Evolutionary conservation across 1,140 invertebrate species (phyloP), one percentile per base, ranked within the genome.

Genomic region (Odontomachus brunneus): DNA sequence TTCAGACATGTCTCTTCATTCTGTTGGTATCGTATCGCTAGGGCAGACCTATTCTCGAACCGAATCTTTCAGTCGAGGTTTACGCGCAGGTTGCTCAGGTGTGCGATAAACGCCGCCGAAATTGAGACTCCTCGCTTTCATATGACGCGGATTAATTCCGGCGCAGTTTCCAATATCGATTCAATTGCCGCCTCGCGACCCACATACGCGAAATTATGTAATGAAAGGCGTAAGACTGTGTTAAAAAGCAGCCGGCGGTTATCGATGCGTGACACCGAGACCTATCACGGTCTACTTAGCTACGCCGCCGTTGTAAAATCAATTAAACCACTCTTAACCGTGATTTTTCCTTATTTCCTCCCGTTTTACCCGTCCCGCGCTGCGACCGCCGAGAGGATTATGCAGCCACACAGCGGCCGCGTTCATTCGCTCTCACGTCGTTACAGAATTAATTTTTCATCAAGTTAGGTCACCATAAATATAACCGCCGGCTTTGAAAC

Each of bases 181-280:
- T 72, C 82, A 63, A 66, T 82, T 76, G 19, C 75, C 38, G 82
- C 24, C 38, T 80, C 51, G 66, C 66, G 66, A 82, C 83, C 53
- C 66, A 82, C 49, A 82, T 82, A 65, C 48, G 51, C 48, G 55
- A 55, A 82, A 63, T 65, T 69, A 82, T 62, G 38, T 53, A 83
- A 66, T 38, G 60, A 76, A 66, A 76, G 38, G 65, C 69, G 65
- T 55, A 72, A 82, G 76, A 69, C 26, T 65, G 53, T 71, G 48
- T 71, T 84, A 84, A 84, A 81, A 90, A 90, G 86, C 86, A 90
- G 89, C 84, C 88, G 88, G 87, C 83, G 86, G 83, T 89, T 90
- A 84, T 87, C 88, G 90, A 91, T 91, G 91, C 90, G 91, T 91
- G 89, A 89, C 87, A 91, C 90, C 90, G 88, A 88, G 57, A 82